phyloP scores from a whole-genome alignment of 1,140 invertebrate species.

The Anadara kagoshimensis region DNA sequence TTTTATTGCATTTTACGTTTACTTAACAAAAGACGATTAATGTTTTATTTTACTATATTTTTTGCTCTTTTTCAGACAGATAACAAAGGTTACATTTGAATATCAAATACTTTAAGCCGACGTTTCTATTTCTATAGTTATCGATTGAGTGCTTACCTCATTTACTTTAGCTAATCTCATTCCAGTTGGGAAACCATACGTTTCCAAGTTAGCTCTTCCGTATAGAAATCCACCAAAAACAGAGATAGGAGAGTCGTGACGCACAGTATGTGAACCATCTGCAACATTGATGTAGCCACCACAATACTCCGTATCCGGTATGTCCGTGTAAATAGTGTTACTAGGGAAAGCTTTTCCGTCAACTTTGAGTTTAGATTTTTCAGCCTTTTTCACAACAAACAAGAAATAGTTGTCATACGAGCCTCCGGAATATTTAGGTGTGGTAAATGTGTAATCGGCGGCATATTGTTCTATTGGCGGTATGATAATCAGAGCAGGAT shows the following conservation, averaged over 20 bases:
- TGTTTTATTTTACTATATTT: too few relatives aligned
- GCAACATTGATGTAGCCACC: conserved; percentile 29
- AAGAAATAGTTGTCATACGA: conserved; percentile 47
- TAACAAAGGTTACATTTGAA: too few relatives aligned
- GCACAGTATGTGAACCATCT: conserved; percentile 45
- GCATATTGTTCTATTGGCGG: conserved; percentile 52
- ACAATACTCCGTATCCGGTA: conserved; percentile 36
- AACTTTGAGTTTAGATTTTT: conserved; percentile 38
- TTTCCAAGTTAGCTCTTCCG: conserved; percentile 42
- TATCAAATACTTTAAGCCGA: too few relatives aligned
- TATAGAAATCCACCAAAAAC: conserved; percentile 50
- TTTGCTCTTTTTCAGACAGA: too few relatives aligned
- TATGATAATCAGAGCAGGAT: conserved; percentile 55
- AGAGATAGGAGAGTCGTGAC: conserved; percentile 41
- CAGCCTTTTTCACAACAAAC: conserved; percentile 43
- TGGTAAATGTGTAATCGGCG: conserved; percentile 57
- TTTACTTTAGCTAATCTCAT: conserved; percentile 45
- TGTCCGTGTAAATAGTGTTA: conserved; percentile 21
- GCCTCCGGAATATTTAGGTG: conserved; percentile 41
- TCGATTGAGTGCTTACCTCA: conserved; percentile 32
- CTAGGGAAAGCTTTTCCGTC: conserved; percentile 30
- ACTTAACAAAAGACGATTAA: too few relatives aligned
- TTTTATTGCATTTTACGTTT: too few relatives aligned
- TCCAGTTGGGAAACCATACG: conserved; percentile 52
- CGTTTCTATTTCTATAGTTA: too few relatives aligned